Percentiles rank a stretch among this genome's conserved stretches.
Evolutionary conservation across 2,113 vertebrate species (phyloP).

Genomic region (Trematomus loennbergii): DNA sequence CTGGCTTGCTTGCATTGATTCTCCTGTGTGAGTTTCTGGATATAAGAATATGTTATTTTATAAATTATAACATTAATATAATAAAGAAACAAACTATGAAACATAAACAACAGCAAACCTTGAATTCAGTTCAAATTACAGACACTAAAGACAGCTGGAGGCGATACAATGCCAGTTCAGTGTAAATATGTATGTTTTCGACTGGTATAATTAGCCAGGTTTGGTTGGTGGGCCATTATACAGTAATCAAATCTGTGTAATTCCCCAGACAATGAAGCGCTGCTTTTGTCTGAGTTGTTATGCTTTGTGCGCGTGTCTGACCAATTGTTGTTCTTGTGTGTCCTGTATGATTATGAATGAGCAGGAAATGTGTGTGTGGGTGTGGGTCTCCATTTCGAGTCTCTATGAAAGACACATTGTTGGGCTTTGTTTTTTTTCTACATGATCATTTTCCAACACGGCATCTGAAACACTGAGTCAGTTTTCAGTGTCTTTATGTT

Average conservation of each 20-base stretch:
- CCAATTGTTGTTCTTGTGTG: slow-evolving; percentile 23
- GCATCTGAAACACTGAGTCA: neutral
- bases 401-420: slow-evolving; percentile 45
- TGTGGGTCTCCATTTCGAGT: slow-evolving; percentile 14
- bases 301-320: neutral
- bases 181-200: too few relatives aligned
- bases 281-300: slow-evolving; percentile 15
- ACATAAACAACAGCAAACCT: too few relatives aligned
- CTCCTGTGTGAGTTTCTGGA: neutral
- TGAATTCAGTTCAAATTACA: too few relatives aligned
- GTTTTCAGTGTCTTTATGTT: slow-evolving; percentile 2
- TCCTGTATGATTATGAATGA: slow-evolving; percentile 58
- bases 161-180: too few relatives aligned
- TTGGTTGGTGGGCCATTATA: slow-evolving; percentile 54
- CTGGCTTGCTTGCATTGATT: slow-evolving; percentile 2
- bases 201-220: slow-evolving; percentile 32
- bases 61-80: too few relatives aligned
- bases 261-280: slow-evolving; percentile 42
- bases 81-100: too few relatives aligned
- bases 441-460: neutral
- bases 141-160: too few relatives aligned
- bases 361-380: slow-evolving; percentile 23
- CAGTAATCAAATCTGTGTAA: slow-evolving; percentile 50
- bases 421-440: neutral
- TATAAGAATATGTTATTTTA: neutral